Evolutionary conservation across 2,113 vertebrate genomes (phyloP), one percentile per base, ranked within the genome.

Genomic region (Cyanoderma ruficeps): DNA sequence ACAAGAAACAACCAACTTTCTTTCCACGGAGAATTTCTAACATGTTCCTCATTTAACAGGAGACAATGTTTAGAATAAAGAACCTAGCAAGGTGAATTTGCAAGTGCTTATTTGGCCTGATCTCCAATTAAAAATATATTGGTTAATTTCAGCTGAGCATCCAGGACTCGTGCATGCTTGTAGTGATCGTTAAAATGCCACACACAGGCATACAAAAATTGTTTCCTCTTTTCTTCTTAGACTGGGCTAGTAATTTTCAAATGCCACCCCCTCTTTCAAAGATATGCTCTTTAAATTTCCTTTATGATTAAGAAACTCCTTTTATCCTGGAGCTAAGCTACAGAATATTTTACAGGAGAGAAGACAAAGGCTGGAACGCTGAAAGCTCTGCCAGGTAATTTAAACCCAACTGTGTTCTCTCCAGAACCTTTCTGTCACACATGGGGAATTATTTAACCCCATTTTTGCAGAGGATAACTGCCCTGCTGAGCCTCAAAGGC

Each of bases 381-480:
- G 55, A 79, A 65, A 25, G 42, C 35, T 90, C 63, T 92, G 76
- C 46, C 30, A 55, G 37, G 56, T 85, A 82, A 93, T 92, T 93
- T 92, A 87, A 90, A 79, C 49, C 37, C 56, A 88, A 24, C 75
- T 71, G 15, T 65, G 69, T 76, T 92, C 76, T 42, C 76, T 75
- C 52, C 56, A 74, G 88, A 78, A 80, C 59, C n/a, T 70, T 89
- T 74, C 41, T 89, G 69, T 69, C 83, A 56, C 68, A 64, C 49
- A 20, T 49, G 60, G 84, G 69, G 88, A 78, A 83, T 83, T 94
- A 72, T 83, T 94, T 92, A 90, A 92, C 83, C 79, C 88, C 39
- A 7, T 85, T 94, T 88, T 93, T 92, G 47, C 47, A 42, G 39
- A 81, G 75, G 44, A 60, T 77, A 63, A 41, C 39, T 93, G 79